These are phyloP conservation scores for Elephas maximus DNA, from an alignment of 2,113 vertebrate genomes.

Conservation along the genomic window DNA sequence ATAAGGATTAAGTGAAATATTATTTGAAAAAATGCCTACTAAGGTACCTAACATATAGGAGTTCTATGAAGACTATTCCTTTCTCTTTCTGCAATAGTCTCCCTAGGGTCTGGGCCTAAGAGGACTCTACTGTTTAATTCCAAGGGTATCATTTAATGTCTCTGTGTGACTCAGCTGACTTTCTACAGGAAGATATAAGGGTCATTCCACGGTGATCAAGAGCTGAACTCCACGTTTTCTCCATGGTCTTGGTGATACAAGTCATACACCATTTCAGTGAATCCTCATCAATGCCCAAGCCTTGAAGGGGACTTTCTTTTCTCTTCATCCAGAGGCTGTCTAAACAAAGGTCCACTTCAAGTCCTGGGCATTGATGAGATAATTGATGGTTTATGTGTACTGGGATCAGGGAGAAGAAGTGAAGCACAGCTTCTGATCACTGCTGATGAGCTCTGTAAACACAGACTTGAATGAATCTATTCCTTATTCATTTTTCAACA, in stretches of 20 bases:
- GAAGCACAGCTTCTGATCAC: not conserved
- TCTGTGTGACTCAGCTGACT: constrained; percentile 38
- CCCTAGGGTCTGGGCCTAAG: not conserved
- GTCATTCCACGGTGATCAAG: not conserved
- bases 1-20: constrained; percentile 11
- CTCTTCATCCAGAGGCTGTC: not conserved
- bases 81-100: constrained; percentile 1
- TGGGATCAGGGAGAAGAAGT: not conserved
- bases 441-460: not conserved
- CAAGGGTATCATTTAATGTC: not conserved
- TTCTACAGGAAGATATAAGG: not conserved
- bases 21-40: constrained; percentile 40
- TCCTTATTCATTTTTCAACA: not conserved
- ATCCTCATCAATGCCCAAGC: not conserved
- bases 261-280: not conserved
- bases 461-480: not conserved
- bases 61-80: not conserved
- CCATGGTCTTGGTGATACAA: not conserved
- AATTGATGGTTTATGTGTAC: not conserved
- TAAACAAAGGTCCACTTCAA: constrained; percentile 20
- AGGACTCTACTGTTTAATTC: not conserved
- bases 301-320: not conserved
- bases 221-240: not conserved
- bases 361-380: not conserved
- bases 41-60: not conserved